A percentile compares a stretch with the other conserved stretches of the same genome.
phyloP scores from a whole-genome alignment of 2,888 invertebrate genomes.

The Hipparchia semele region DNA sequence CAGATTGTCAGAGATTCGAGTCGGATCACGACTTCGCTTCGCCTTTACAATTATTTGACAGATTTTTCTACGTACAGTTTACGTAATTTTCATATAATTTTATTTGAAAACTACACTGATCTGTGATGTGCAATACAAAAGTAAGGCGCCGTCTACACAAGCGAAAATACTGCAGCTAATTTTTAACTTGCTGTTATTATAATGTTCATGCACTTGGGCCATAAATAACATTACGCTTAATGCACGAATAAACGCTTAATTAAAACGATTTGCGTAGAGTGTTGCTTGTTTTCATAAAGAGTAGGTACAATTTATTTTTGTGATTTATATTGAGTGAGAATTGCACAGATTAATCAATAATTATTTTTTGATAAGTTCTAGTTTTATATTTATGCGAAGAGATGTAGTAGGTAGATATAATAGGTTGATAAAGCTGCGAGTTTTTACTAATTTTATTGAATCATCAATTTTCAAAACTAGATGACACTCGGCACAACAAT shows the following conservation, averaged over 20 bases:
- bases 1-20: too few species aligned
- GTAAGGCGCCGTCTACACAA: not conserved
- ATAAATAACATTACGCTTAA: not conserved
- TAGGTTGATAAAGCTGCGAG: too few species aligned
- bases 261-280: not conserved
- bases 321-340: conserved; percentile 32
- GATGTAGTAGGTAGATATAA: too few species aligned
- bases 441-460: too few species aligned
- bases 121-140: too few species aligned
- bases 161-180: not conserved
- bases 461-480: too few species aligned
- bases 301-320: conserved; percentile 31
- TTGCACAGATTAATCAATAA: conserved; percentile 11
- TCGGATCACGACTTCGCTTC: too few species aligned
- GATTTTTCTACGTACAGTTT: too few species aligned
- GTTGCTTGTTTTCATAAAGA: conserved; percentile 14
- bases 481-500: too few species aligned
- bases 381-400: not conserved
- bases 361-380: not conserved
- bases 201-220: not conserved
- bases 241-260: not conserved
- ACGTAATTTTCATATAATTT: too few species aligned
- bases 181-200: not conserved
- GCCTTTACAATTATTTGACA: too few species aligned
- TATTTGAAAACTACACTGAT: too few species aligned